Evolutionary conservation across 2,888 invertebrate species (phyloP).

Genomic region (Cantharis nigra): DNA sequence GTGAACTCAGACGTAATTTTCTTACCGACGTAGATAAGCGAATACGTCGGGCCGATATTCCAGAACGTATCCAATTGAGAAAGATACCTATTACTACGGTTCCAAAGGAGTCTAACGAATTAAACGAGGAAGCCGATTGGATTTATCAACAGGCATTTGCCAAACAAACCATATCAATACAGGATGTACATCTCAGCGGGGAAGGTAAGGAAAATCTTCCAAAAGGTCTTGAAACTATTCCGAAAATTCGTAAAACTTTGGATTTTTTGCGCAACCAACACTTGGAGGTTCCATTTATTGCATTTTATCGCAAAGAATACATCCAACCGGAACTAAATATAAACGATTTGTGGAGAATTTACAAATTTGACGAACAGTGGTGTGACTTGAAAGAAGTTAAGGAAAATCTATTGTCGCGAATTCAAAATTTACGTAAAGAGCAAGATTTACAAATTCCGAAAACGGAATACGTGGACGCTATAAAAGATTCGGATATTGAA

Average conservation of each 20-base stretch:
- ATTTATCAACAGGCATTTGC: conserved; percentile 93
- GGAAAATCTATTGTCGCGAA: conserved; percentile 76
- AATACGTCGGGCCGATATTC: conserved; percentile 86
- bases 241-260: conserved; percentile 90
- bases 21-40: conserved; percentile 79
- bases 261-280: conserved; percentile 96
- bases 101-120: conserved; percentile 82
- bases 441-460: conserved; percentile 71
- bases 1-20: conserved; percentile 66
- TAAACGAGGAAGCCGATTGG: conserved; percentile 96
- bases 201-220: no score
- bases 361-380: conserved; percentile 71
- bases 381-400: conserved; percentile 87
- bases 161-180: conserved; percentile 79
- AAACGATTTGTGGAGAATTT: conserved; percentile 96
- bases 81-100: conserved; percentile 84
- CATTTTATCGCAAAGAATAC: conserved; percentile 97
- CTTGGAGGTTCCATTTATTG: conserved; percentile 97
- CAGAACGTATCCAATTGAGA: conserved; percentile 91
- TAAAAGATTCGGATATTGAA: conserved; percentile 85
- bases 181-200: conserved; percentile 62
- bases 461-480: conserved; percentile 70
- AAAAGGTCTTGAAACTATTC: conserved; percentile 73
- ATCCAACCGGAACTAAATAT: conserved; percentile 93
- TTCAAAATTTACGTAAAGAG: conserved; percentile 92